Evolutionary conservation across 1,140 invertebrate species (phyloP), one percentile per base, ranked within the genome.

Genomic region (Trichonephila clavata): DNA sequence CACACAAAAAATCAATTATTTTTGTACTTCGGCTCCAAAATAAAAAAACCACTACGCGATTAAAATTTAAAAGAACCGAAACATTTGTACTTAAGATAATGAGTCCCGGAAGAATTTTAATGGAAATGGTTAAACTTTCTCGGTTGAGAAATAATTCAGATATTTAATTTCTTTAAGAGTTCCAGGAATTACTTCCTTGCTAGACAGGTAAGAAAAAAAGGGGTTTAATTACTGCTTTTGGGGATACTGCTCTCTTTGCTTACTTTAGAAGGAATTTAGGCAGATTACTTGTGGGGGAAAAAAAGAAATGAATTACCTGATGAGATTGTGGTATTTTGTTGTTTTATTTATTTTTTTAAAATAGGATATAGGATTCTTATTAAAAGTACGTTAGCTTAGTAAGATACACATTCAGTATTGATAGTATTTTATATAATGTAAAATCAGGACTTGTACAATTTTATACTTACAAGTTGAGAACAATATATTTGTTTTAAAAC

Each of bases 101-200:
- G 83, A 60, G 50, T 59, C 83, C 50, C 83, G 27, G 21, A 84
- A 32, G 83, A 59, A 59, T 84, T 84, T 84, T 59, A 84, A 84
- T 84, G 83, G 83, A 84, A 84, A 27, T 84, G 50, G 39, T 57
- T 59, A 84, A 84, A 84, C 13, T 21, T 60, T 59, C 13, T 21
- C 4, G 14, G 43, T 57, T 14, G 50, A 84, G 57, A 84, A 84
- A 84, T 84, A 84, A 84, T 84, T 84, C 57, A 84, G 83, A 84
- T 84, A 84, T 60, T 84, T 84, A 32, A 60, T 84, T 59, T 84
- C 14, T 60, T 27, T 60, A 24, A 60, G 50, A 84, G 24, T 6
- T 24, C 57, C 57, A 7, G 16, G 14, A 32, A 80, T 80, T 80
- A 80, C 71, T 27, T 27, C 24, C 14, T 84, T 77, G 8, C 27